Conservation (phyloP, 2,113 vertebrate genomes). For the Salvelinus namaycush region DNA sequence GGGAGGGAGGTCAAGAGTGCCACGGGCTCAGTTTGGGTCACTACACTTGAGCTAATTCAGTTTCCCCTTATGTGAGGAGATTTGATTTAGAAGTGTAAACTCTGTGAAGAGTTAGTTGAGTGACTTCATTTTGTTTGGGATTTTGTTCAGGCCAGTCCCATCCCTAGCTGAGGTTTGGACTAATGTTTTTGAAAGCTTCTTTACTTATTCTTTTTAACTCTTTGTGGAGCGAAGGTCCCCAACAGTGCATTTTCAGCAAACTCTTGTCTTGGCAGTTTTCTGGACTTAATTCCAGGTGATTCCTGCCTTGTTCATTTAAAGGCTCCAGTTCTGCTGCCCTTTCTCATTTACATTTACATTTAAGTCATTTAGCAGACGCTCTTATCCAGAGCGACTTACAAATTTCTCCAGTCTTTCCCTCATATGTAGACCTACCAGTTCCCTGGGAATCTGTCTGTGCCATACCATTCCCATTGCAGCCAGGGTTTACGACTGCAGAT, state of each 20-base stretch:
- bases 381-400: too few relatives aligned
- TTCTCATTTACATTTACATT: too few relatives aligned
- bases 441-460: slow-evolving; percentile 20
- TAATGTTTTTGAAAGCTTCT: too few relatives aligned
- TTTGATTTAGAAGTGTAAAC: not conserved
- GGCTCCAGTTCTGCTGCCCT: not conserved
- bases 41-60: slow-evolving; percentile 10
- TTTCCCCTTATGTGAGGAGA: slow-evolving; percentile 29
- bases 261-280: too few relatives aligned
- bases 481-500: slow-evolving; percentile 54
- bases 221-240: too few relatives aligned
- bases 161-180: too few relatives aligned
- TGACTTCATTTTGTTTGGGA: slow-evolving; percentile 10
- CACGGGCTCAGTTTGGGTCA: slow-evolving; percentile 29
- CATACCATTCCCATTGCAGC: not conserved
- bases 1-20: slow-evolving; percentile 36
- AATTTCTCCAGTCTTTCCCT: not conserved
- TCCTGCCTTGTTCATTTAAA: not conserved
- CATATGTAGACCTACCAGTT: not conserved
- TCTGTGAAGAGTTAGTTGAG: slow-evolving; percentile 14
- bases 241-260: too few relatives aligned
- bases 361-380: too few relatives aligned
- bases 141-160: too few relatives aligned
- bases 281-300: too few relatives aligned
- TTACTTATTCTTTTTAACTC: too few relatives aligned